These are phyloP conservation scores for Hylia prasina DNA, from an alignment of 2,113 vertebrate genomes.

Conservation along the genomic window DNA sequence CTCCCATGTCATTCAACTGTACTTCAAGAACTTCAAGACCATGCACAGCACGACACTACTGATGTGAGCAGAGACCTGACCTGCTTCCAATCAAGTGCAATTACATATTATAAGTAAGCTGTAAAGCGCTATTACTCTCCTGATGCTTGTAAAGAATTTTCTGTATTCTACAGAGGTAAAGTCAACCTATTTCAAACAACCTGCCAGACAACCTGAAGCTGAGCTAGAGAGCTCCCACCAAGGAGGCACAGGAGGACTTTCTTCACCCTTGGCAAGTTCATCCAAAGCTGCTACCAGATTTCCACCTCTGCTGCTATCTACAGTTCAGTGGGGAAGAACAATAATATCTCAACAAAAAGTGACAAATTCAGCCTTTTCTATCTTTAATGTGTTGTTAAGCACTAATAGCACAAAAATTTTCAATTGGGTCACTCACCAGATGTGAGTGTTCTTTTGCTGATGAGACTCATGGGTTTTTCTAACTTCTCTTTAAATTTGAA, in stretches of 20 bases:
- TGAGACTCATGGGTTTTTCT: neutral
- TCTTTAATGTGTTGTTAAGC: neutral
- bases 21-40: neutral
- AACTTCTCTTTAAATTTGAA: conserved; percentile 6
- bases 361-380: neutral
- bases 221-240: neutral
- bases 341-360: neutral
- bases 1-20: neutral
- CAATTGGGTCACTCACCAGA: neutral
- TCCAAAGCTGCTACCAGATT: neutral
- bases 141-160: neutral
- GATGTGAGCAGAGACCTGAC: neutral
- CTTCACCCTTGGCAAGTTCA: neutral
- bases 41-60: neutral
- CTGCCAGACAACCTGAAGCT: neutral
- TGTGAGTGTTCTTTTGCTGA: neutral
- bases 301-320: neutral
- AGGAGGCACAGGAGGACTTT: neutral
- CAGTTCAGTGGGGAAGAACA: neutral
- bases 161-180: neutral
- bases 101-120: neutral
- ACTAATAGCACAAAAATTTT: neutral
- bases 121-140: neutral
- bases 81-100: neutral
- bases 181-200: neutral